Percentiles rank a stretch among this genome's conserved stretches.
These are phyloP conservation scores for Hemistola chrysoprasaria DNA, from an alignment of 2,888 invertebrate genomes.

Conservation along the genomic window DNA sequence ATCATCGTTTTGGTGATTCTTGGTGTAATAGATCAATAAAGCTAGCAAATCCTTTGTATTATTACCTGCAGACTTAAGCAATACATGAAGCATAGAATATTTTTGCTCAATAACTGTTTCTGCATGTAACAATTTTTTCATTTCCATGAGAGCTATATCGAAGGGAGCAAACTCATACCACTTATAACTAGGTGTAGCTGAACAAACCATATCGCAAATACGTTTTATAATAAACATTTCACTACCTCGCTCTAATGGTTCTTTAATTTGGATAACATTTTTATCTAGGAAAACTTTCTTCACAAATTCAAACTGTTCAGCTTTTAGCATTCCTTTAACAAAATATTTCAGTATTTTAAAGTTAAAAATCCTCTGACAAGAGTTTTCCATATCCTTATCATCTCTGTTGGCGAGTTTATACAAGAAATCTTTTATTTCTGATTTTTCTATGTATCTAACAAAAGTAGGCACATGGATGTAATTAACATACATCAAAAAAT, in stretches of 20 bases:
- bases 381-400: conserved; percentile 24
- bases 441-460: conserved; percentile 46
- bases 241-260: conserved; percentile 25
- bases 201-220: conserved; percentile 25
- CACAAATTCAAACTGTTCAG: conserved; percentile 51
- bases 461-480: conserved; percentile 51
- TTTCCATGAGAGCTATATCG: conserved; percentile 47
- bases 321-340: conserved; percentile 45
- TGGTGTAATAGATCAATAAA: conserved; percentile 44
- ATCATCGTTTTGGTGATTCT: conserved; percentile 46
- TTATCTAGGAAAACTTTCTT: conserved; percentile 51
- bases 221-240: conserved; percentile 33
- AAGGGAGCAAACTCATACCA: conserved; percentile 61
- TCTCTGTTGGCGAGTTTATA: conserved; percentile 33
- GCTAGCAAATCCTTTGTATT: conserved; percentile 40
- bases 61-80: conserved; percentile 40
- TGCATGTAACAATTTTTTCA: conserved; percentile 39
- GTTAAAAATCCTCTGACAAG: background rate
- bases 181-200: conserved; percentile 31
- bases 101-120: conserved; percentile 36
- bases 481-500: conserved; percentile 30
- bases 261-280: conserved; percentile 21
- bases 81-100: conserved; percentile 41
- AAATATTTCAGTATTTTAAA: conserved; percentile 33
- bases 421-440: conserved; percentile 50